phyloP scores from a whole-genome alignment of 2,797 vertebrate genomes.

The Cercopithecus neglectus region DNA sequence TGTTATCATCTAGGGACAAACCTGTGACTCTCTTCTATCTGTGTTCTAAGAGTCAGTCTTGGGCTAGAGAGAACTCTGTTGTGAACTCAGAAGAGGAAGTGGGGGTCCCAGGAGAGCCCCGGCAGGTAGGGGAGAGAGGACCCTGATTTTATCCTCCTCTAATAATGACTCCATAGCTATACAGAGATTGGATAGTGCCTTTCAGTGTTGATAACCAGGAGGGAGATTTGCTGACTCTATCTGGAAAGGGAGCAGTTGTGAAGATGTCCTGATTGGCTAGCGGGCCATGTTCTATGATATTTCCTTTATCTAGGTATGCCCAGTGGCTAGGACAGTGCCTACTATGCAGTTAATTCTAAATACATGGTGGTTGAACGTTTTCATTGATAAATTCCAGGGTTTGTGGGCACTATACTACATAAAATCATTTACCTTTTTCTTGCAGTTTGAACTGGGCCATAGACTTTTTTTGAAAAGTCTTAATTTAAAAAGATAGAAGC shows the following conservation, averaged over 20 bases:
- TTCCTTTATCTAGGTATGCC: neutral
- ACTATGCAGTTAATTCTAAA: neutral
- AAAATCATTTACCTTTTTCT: neutral
- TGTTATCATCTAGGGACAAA: neutral
- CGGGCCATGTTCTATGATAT: neutral
- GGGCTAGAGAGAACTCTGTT: neutral
- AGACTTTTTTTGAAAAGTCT: slow-evolving; percentile 29
- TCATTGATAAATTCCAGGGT: neutral
- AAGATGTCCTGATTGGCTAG: neutral
- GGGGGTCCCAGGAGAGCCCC: neutral
- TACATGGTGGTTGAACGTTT: neutral
- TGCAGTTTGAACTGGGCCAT: neutral
- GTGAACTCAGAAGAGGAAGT: neutral
- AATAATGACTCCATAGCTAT: neutral
- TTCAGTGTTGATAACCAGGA: neutral
- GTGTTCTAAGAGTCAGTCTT: neutral
- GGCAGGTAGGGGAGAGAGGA: neutral
- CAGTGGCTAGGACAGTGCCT: neutral
- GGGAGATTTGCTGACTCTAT: neutral
- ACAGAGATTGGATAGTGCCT: neutral
- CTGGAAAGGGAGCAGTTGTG: neutral
- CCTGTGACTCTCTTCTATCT: neutral
- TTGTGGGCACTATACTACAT: neutral
- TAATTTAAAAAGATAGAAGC: slow-evolving; percentile 33
- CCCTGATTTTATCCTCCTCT: neutral